Evolutionary conservation across 2,888 invertebrate species (phyloP), one percentile per base, ranked within the genome.

Genomic region (Gryllus longicercus): DNA sequence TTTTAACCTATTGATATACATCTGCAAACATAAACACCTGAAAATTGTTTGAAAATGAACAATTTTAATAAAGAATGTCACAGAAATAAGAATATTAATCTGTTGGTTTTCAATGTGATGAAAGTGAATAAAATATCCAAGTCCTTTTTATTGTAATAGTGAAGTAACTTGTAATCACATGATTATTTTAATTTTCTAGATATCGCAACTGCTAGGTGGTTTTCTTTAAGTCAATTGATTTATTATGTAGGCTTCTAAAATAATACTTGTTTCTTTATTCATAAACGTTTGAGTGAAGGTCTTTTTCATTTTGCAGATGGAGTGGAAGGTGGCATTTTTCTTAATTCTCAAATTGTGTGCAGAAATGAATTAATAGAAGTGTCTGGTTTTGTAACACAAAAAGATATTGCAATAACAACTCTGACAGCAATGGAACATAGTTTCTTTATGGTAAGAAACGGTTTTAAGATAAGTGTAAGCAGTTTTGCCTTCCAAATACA

Each of bases 371-470:
- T 79, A 12, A 79, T 21, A 10, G 76, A 63, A 8, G 76, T 79
- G 14, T 79, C 82, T 2, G 87, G 88, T 2, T 89, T 89, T 83
- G 88, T 89, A 12, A 88, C 89, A 82, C 89, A 89, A 83, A 87
- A 89, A 81, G 89, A 89, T 84, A 84, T 89, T 49, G 89, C 89
- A 83, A 86, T 89, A 75, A 87, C 87, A 2, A 86, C 87, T 1
- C 85, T 89, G 75, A 88, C 88, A 16, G 88, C 89, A 16, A 84
- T 85, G 81, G 89, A 89, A 83, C 88, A 88, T 78, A 85, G 89
- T 2, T 84, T 85, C 79, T 89, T 89, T 83, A 87, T 88, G 85
- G 89, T 88, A 83, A 84, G 82, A 18, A 77, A 23, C 50, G 14
- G n/a, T 11, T 38, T 63, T 75, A 75, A 3, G 16, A 12, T 50